Conservation (phyloP, 2,797 vertebrate species). For the Crenichthys baileyi region DNA sequence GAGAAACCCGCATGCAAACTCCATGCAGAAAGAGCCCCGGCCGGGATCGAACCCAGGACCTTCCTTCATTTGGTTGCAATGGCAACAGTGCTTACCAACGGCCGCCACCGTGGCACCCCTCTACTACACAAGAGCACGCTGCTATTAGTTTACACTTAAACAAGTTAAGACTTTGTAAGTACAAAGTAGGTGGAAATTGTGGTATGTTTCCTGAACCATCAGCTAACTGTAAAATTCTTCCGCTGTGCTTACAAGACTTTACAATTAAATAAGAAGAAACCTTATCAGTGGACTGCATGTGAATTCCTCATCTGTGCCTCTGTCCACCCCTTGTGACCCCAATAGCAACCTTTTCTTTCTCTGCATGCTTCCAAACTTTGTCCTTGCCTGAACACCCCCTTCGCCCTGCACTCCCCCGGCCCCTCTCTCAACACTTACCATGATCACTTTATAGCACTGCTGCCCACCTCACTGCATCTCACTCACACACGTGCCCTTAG, state of each 20-base stretch:
- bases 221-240: slow-evolving; percentile 17
- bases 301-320: slow-evolving; percentile 43
- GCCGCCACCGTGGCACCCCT: too few relatives aligned
- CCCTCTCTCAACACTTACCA: slow-evolving; percentile 53
- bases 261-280: slow-evolving; percentile 26
- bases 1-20: too few relatives aligned
- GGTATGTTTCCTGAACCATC: slow-evolving; percentile 25
- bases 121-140: too few relatives aligned
- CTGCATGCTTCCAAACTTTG: slow-evolving; percentile 55
- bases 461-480: slow-evolving; percentile 44
- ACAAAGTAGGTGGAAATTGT: slow-evolving; percentile 16
- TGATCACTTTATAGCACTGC: slow-evolving; percentile 50
- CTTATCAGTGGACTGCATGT: slow-evolving; percentile 33
- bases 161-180: neutral
- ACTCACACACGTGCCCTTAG: slow-evolving; percentile 37
- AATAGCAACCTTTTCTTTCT: slow-evolving; percentile 63
- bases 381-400: slow-evolving; percentile 70
- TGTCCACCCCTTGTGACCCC: slow-evolving; percentile 48
- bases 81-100: too few relatives aligned
- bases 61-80: too few relatives aligned
- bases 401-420: slow-evolving; percentile 73
- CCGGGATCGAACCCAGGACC: too few relatives aligned
- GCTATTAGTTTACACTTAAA: slow-evolving; percentile 2
- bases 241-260: neutral
- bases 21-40: too few relatives aligned